Conservation (phyloP, 2,113 vertebrate species). For the Carlito syrichta region DNA sequence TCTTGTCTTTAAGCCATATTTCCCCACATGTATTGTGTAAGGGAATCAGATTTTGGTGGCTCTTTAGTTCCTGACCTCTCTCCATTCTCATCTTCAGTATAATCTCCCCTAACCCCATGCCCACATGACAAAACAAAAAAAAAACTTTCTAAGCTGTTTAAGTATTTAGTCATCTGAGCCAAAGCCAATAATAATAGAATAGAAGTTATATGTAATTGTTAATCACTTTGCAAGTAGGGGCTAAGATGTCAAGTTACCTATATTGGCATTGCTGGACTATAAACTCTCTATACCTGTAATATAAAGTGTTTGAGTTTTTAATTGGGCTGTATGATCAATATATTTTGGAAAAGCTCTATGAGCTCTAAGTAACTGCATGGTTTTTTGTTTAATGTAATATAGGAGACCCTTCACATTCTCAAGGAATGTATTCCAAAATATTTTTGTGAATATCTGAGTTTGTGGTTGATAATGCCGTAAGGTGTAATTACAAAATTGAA, state of each 20-base stretch:
- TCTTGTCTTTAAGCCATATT: slow-evolving; percentile 45
- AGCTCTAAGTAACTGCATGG: slow-evolving; percentile 46
- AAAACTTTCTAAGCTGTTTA: not conserved
- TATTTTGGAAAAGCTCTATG: slow-evolving; percentile 51
- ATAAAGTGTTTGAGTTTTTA: slow-evolving; percentile 41
- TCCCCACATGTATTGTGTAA: not conserved
- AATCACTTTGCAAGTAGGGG: not conserved
- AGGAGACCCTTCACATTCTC: slow-evolving; percentile 37
- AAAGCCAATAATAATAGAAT: not conserved
- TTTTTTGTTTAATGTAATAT: slow-evolving; percentile 41
- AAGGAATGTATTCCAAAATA: not conserved
- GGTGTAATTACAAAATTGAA: not conserved
- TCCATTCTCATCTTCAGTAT: not conserved
- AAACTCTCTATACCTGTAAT: slow-evolving; percentile 34
- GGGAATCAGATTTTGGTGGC: not conserved
- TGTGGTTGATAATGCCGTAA: slow-evolving; percentile 1
- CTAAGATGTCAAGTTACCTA: not conserved
- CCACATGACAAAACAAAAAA: not conserved
- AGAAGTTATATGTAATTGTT: not conserved
- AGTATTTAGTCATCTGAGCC: slow-evolving; percentile 58
- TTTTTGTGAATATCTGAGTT: slow-evolving; percentile 28
- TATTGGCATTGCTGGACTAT: slow-evolving; percentile 23
- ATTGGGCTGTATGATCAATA: slow-evolving; percentile 9
- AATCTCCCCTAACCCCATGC: not conserved
- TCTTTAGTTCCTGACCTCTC: not conserved